Evolutionary conservation across 2,797 vertebrate genomes (phyloP).

Genomic region (Craterocephalus amniculus): DNA sequence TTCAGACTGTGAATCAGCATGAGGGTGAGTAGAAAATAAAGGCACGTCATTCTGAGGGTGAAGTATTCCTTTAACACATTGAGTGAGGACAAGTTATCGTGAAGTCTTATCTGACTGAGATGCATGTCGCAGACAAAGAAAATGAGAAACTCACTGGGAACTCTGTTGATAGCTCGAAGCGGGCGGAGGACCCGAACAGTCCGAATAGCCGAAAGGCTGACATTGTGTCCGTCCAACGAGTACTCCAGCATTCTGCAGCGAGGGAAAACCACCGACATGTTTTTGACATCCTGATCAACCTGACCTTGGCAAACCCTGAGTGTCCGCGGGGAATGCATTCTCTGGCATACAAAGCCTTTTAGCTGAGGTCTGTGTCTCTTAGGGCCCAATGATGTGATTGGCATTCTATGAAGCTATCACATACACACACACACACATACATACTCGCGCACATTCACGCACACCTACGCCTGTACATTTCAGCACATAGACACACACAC

Average conservation of each 20-base stretch:
- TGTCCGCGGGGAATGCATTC: slow-evolving; percentile 54
- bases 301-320: slow-evolving; percentile 65
- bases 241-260: slow-evolving; percentile 95
- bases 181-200: slow-evolving; percentile 96
- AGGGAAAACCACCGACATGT: slow-evolving; percentile 51
- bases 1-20: too few relatives aligned
- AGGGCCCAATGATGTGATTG: slow-evolving; percentile 64
- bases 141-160: slow-evolving; percentile 90
- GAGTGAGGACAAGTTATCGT: not conserved
- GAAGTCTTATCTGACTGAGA: slow-evolving; percentile 9
- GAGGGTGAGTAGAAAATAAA: too few relatives aligned
- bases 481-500: slow-evolving; percentile 54
- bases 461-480: slow-evolving; percentile 15
- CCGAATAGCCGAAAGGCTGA: slow-evolving; percentile 95
- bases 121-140: slow-evolving; percentile 9
- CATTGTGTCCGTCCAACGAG: slow-evolving; percentile 95
- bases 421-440: slow-evolving; percentile 27
- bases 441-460: slow-evolving; percentile 51
- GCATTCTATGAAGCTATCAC: slow-evolving; percentile 64
- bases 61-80: too few relatives aligned
- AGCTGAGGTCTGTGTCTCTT: slow-evolving; percentile 62
- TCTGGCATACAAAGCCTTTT: slow-evolving; percentile 63
- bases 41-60: too few relatives aligned
- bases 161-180: slow-evolving; percentile 97
- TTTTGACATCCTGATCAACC: slow-evolving; percentile 55